Evolutionary conservation across 53 echinoderm and acorn worm species (phyloP), one percentile per base, ranked within the genome.

Genomic region (Henricia sp.): DNA sequence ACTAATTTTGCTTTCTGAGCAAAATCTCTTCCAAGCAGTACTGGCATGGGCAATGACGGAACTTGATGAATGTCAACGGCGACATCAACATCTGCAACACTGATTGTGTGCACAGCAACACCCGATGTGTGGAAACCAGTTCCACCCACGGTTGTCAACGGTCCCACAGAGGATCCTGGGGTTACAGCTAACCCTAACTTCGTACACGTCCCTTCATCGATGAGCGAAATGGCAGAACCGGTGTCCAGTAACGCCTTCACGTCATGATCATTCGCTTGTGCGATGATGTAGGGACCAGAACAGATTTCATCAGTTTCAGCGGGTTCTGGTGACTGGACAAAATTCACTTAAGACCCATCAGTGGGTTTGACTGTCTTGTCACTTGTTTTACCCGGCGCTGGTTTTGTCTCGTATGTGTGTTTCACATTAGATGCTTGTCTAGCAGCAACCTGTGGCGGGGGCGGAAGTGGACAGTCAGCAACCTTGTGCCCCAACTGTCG

Each of bases 161-260:
- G 62, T 46, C 65, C 55, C 56, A 39, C 37, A 14, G 38, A 55
- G 50, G 50, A 63, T 38, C 37, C 60, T 10, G 32, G 62, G 64
- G 16, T 33, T 70, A 50, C 26, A 74, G 70, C 32, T 29, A 84
- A 59, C 62, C 55, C 37, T 33, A 84, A 34, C 12, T 52, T 30
- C 14, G 44, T 52, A 55, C 70, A 69, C 40, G 70, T 53, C 5
- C 46, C 70, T 38, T 67, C 57, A 29, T 69, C 39, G 17, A 74
- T 63, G 52, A 86, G 66, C 36, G 52, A 75, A 1, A 64, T 66
- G 52, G 60, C 74, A 16, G 86, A 50, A 33, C 86, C 76, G 34
- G 86, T 75, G 67, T 86, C 76, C 36, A 86, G 38, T 52, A 86
- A 67, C 38, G 76, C 75, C 38, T 86, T 60, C 37, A 44, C 66